These are phyloP conservation scores for Centropus unirufus DNA, from an alignment of 2,113 vertebrate species.

Conservation along the genomic window DNA sequence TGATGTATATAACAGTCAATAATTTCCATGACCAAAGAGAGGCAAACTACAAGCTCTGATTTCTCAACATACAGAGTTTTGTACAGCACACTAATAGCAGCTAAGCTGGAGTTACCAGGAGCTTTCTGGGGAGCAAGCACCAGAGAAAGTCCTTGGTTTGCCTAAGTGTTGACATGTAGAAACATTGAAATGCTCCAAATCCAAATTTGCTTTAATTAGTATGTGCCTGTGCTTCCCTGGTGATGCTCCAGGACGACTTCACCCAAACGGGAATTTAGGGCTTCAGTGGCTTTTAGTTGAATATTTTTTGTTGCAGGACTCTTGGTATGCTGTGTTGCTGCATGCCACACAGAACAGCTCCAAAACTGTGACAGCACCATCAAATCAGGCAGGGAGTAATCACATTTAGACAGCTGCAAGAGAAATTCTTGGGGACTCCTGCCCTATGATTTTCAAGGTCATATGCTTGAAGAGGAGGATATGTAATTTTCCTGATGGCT, in stretches of 20 bases:
- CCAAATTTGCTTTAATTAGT: not conserved
- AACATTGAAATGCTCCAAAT: not conserved
- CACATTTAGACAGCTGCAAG: not conserved
- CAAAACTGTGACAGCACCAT: not conserved
- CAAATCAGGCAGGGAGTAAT: not conserved
- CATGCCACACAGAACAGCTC: not conserved
- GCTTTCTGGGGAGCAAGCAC: not conserved
- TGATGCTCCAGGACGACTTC: not conserved
- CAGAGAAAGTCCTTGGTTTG: not conserved
- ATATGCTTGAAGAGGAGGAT: not conserved
- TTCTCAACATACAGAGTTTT: not conserved
- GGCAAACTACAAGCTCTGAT: not conserved
- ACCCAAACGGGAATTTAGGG: not conserved
- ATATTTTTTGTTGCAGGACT: not conserved
- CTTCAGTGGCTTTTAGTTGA: not conserved
- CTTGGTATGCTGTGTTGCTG: not conserved
- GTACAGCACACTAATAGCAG: not conserved
- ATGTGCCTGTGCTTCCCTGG: not conserved
- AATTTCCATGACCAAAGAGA: not conserved
- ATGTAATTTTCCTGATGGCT: constrained; percentile 51
- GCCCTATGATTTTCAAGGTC: constrained; percentile 31
- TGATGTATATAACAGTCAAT: not conserved
- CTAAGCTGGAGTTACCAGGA: not conserved
- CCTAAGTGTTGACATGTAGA: not conserved
- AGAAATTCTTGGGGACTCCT: constrained; percentile 8